A percentile compares a stretch with the other conserved stretches of the same genome.
These are phyloP conservation scores for Cephus pulcher DNA, from an alignment of 2,888 invertebrate species.

Conservation along the genomic window DNA sequence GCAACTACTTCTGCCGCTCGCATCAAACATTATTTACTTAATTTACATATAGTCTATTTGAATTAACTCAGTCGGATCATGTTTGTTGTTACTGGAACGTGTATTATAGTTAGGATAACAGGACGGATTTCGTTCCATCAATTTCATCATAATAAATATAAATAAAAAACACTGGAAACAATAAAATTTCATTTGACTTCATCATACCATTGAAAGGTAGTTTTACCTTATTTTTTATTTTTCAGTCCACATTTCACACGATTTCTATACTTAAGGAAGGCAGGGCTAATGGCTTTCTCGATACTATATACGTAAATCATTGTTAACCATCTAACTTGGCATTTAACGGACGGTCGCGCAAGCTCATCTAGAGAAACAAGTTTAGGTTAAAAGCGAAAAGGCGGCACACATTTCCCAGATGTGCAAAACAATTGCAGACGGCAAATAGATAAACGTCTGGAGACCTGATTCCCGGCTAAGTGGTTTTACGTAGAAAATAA, in stretches of 20 bases:
- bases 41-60: neutral
- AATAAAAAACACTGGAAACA: neutral
- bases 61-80: neutral
- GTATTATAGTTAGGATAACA: neutral
- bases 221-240: neutral
- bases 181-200: neutral
- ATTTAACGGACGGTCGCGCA: too few species aligned
- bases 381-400: too few species aligned
- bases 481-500: neutral
- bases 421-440: too few species aligned
- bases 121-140: neutral
- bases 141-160: neutral
- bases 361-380: too few species aligned
- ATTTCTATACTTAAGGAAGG: neutral
- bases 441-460: too few species aligned
- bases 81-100: neutral
- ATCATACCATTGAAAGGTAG: neutral
- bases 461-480: too few species aligned
- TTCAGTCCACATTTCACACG: neutral
- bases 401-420: too few species aligned
- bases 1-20: neutral
- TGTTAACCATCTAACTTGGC: neutral
- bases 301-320: neutral
- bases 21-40: neutral
- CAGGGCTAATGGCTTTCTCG: neutral